phyloP scores from a whole-genome alignment of 1,140 invertebrate genomes.

The Schmidtea mediterranea region DNA sequence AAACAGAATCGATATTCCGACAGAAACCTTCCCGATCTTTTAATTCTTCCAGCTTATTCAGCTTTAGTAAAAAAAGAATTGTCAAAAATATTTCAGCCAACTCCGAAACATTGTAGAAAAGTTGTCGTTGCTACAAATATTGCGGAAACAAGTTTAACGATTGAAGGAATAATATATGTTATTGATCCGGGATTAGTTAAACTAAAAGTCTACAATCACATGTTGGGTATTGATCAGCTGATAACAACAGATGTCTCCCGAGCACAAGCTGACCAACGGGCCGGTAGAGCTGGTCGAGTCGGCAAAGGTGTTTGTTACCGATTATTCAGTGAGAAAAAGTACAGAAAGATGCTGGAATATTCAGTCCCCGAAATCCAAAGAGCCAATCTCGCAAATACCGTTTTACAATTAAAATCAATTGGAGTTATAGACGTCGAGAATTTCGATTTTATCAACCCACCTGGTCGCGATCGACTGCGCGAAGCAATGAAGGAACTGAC shows the following conservation, averaged over 20 bases:
- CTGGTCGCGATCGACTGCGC: conserved; percentile 73
- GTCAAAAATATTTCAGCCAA: conserved; percentile 54
- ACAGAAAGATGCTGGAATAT: conserved; percentile 68
- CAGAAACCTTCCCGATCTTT: conserved; percentile 42
- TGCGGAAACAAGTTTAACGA: conserved; percentile 76
- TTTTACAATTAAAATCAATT: conserved; percentile 87
- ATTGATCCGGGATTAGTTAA: conserved; percentile 93
- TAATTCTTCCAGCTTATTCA: not conserved
- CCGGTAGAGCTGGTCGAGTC: conserved; percentile 62
- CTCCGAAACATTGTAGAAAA: conserved; percentile 47
- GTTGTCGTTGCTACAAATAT: conserved; percentile 84
- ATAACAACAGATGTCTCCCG: conserved; percentile 54
- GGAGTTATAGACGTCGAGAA: conserved; percentile 90
- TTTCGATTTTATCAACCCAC: conserved; percentile 99
- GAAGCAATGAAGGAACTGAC: conserved; percentile 97
- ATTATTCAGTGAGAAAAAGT: conserved; percentile 27
- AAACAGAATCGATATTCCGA: conserved; percentile 28
- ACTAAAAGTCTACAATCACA: conserved; percentile 56
- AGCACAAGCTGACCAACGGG: conserved; percentile 63
- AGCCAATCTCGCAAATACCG: conserved; percentile 81
- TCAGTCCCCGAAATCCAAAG: conserved; percentile 94
- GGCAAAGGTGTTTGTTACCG: conserved; percentile 49
- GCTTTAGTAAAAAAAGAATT: conserved; percentile 27
- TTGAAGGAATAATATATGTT: conserved; percentile 65
- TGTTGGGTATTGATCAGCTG: conserved; percentile 53